phyloP scores from a whole-genome alignment of 2,797 vertebrate species.

The Rhinogobio ventralis region DNA sequence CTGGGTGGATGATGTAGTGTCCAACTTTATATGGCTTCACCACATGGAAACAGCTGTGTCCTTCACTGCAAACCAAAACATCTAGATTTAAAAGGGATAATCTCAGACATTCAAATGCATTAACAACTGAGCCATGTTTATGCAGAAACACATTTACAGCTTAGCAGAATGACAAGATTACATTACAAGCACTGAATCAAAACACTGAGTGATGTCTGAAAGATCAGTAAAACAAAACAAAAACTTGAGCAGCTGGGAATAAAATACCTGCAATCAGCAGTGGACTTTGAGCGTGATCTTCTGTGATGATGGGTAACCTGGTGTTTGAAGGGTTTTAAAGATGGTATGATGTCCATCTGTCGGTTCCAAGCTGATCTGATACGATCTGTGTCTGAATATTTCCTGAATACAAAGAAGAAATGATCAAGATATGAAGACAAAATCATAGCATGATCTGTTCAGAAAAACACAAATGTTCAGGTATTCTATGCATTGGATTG shows the following conservation, averaged over 20 bases:
- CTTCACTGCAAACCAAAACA: conserved; percentile 68
- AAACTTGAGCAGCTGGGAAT: not conserved
- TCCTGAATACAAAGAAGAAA: conserved; percentile 54
- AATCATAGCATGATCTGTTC: not conserved
- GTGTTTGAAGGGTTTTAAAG: conserved; percentile 36
- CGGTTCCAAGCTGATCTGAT: conserved; percentile 20
- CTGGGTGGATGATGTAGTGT: conserved; percentile 79
- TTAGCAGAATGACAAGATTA: not conserved
- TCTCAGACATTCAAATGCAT: not conserved
- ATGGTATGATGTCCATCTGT: conserved; percentile 49
- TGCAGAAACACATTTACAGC: not conserved
- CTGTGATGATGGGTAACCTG: conserved; percentile 47
- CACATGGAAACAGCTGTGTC: conserved; percentile 82
- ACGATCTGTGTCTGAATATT: conserved; percentile 41
- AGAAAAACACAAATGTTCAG: no score
- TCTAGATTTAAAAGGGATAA: conserved; percentile 13
- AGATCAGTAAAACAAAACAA: not conserved
- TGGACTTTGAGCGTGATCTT: conserved; percentile 60
- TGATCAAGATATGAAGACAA: not conserved
- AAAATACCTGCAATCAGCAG: conserved; percentile 65
- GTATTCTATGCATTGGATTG: no score
- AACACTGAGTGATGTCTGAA: not conserved
- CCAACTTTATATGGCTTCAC: conserved; percentile 77
- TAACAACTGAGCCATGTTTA: not conserved
- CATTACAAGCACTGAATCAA: not conserved